A percentile compares a stretch with the other conserved stretches of the same genome.
These are phyloP conservation scores for Zygothrica quintamaculata DNA, from an alignment of 2,888 invertebrate species.

Conservation along the genomic window DNA sequence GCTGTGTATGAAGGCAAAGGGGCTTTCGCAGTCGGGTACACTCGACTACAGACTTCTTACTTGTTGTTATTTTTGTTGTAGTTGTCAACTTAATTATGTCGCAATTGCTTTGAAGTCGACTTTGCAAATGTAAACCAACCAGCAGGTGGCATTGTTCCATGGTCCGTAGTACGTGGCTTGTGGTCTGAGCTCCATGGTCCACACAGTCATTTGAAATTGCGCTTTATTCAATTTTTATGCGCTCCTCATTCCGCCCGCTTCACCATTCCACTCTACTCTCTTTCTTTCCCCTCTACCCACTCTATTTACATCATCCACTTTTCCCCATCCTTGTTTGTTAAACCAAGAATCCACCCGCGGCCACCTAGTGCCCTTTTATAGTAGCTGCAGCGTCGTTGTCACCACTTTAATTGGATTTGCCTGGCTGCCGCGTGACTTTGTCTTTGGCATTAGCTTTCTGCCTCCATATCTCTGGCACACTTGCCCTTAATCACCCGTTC, in stretches of 20 bases:
- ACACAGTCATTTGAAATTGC: conserved; percentile 64
- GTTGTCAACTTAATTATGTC: conserved; percentile 79
- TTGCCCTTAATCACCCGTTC: conserved; percentile 10
- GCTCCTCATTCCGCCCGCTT: conserved; percentile 10
- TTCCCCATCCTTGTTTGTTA: neutral
- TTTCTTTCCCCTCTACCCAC: neutral
- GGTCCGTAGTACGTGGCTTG: conserved; percentile 5
- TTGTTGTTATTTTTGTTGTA: conserved; percentile 37
- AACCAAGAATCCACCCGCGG: neutral
- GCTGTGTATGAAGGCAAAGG: no score
- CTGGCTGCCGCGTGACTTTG: conserved; percentile 55
- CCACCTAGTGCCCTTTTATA: conserved; percentile 53
- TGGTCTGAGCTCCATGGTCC: conserved; percentile 22
- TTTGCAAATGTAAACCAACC: conserved; percentile 66
- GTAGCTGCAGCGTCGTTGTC: conserved; percentile 65
- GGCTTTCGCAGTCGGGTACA: no score
- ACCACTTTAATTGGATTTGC: conserved; percentile 75
- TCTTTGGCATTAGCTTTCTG: conserved; percentile 53
- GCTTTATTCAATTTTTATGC: conserved; percentile 75
- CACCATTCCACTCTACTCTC: neutral
- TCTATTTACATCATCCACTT: conserved; percentile 41
- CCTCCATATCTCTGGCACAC: conserved; percentile 17
- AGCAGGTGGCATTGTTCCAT: conserved; percentile 57
- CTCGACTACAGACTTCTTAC: no score
- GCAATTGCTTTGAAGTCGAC: conserved; percentile 78